Base-by-base conservation (phyloP, 2,888 invertebrate genomes). In the Meta bourneti region DNA sequence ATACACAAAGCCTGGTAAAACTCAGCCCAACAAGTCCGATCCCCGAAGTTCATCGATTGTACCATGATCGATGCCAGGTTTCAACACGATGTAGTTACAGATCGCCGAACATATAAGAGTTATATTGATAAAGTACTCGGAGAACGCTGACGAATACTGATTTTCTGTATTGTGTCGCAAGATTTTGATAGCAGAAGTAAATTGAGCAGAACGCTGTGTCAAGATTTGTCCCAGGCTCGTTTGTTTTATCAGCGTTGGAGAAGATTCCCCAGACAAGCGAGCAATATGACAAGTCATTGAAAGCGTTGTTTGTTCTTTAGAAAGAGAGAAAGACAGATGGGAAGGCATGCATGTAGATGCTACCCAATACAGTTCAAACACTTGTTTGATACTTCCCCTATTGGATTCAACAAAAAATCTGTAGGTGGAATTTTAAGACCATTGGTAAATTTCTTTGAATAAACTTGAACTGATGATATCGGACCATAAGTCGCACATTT, bases 201-300 rank as follows among this genome's bases (percentile, higher is more conserved):
- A 61, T 79, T 54, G 79, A 61, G 54, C 54, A 61, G 61, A 79
- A 54, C 54, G 54, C 9, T 61, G 79, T 79, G 79, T 69, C 79
- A 79, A 79, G 79, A 79, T 79, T 79, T 79, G 61, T 54, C 61
- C 61, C 20, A 34, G 61, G 19, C 54, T 79, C 79, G 61, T 79
- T 61, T 49, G 20, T 79, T 79, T 79, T 79, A 11, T 16, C 61
- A 11, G 61, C 13, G 61, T 16, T 61, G 61, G 61, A 16, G 11
- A 16, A 16, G 61, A 61, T 61, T 61, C 9, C 4, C 34, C 34
- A 34, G 34, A 34, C 34, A 34, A 34, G 34, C 34, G 34, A 34
- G 34, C 34, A 34, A 34, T 34, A 34, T 34, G 34, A 34, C 34
- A 34, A 34, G 34, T 34, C 34, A 34, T 34, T 34, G 34, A 4